Evolutionary conservation across 2,888 invertebrate genomes (phyloP).

Genomic region (Diaphora mendica): DNA sequence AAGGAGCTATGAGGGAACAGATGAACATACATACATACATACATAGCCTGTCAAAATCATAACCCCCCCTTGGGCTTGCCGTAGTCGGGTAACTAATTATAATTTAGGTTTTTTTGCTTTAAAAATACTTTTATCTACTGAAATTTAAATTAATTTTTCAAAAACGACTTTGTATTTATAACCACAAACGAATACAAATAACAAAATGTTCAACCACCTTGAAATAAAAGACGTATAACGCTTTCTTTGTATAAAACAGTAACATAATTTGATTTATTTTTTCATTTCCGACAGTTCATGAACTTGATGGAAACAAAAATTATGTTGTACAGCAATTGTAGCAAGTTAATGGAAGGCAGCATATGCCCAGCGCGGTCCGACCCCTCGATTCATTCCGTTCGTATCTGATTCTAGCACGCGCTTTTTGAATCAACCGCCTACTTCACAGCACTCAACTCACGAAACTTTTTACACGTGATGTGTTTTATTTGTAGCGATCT

Average conservation of each 20-base stretch:
- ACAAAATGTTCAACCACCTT: slow-evolving; percentile 22
- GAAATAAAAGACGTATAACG: slow-evolving; percentile 46
- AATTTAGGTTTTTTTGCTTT: too few species aligned
- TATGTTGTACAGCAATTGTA: slow-evolving; percentile 69
- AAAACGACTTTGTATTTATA: slow-evolving; percentile 7
- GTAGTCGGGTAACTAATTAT: too few species aligned
- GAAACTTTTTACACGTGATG: slow-evolving; percentile 50
- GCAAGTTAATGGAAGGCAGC: slow-evolving; percentile 59
- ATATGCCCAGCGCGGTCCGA: slow-evolving; percentile 50
- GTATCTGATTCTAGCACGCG: slow-evolving; percentile 74
- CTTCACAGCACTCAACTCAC: slow-evolving; percentile 53
- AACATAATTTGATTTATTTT: slow-evolving; percentile 69
- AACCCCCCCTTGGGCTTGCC: too few species aligned
- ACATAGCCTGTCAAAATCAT: too few species aligned
- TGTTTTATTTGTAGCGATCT: slow-evolving; percentile 19
- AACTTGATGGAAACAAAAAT: slow-evolving; percentile 70
- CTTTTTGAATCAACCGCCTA: slow-evolving; percentile 69
- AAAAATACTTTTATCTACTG: neutral
- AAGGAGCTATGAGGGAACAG: too few species aligned
- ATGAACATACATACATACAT: too few species aligned
- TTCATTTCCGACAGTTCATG: slow-evolving; percentile 72
- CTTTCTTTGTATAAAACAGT: slow-evolving; percentile 57
- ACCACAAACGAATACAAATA: slow-evolving; percentile 4
- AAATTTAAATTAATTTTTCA: neutral
- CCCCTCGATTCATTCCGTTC: slow-evolving; percentile 60